Base-by-base conservation (phyloP, 2,113 vertebrate genomes). In the Ochotona curzoniae region DNA sequence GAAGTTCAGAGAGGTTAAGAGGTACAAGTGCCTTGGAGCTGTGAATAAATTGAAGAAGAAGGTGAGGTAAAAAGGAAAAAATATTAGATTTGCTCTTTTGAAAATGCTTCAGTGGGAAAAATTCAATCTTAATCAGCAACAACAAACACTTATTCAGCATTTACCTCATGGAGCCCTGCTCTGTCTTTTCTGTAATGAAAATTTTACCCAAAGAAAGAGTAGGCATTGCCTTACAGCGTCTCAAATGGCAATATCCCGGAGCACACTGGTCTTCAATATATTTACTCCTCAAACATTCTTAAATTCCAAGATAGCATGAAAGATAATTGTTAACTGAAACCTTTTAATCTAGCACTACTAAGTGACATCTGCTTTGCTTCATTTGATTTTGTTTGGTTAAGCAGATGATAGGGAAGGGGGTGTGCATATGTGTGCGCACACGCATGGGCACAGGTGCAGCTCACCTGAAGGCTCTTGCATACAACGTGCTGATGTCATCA, bases 1-100 rank as follows among this genome's bases (percentile, higher is more conserved):
- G 64, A 94, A 85, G 63, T 85, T 85, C 87, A 89, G 87, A 75
- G 78, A 94, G 78, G 67, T 83, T 95, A 94, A 80, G 15, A 94
- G 47, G 78, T 57, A 21, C 7, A 9, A 15, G 57, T 0, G 1
- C 89, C 85, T 91, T 30, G 8, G 21, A 94, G 83, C 80, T 79
- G 49, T 91, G 70, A 92, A 87, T 93, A 89, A 82, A 93, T 35
- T 82, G 83, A 89, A 70, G 74, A 47, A 84, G 80, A 91, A 92
- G 61, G 47, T 88, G 30, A 91, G 66, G 35, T 84, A 64, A 94
- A 93, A 94, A 80, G 64, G 73, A 35, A 95, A 71, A 93, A 96
- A 88, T 74, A 88, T 44, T 91, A 89, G 63, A 71, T 92, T 85
- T 93, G 82, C 47, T 93, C 78, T 78, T 92, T 79, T 79, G 70